Evolutionary conservation across 2,113 vertebrate genomes (phyloP).

Genomic region (Bujurquina vittata): DNA sequence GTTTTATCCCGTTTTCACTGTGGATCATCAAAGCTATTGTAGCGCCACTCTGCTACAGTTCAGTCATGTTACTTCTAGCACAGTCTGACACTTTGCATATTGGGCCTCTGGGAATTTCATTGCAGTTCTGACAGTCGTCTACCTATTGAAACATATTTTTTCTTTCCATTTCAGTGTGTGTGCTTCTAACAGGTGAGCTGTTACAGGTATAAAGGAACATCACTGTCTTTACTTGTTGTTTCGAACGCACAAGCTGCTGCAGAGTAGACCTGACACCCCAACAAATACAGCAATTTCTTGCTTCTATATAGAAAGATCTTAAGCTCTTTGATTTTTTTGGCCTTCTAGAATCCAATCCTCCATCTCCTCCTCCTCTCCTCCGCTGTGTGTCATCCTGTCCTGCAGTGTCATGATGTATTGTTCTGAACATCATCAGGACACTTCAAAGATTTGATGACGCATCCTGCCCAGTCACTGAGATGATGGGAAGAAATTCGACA

Average conservation of each 20-base stretch:
- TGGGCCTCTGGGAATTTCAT: background rate
- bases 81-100: background rate
- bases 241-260: background rate
- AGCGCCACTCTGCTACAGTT: background rate
- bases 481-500: background rate
- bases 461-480: background rate
- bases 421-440: background rate
- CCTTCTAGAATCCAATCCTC: background rate
- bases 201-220: background rate
- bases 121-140: background rate
- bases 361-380: background rate
- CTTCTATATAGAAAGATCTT: background rate
- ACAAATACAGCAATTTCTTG: constrained; percentile 7
- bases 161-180: background rate
- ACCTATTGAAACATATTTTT: background rate
- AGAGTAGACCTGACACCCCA: background rate
- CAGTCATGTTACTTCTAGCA: background rate
- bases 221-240: background rate
- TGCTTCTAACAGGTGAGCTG: constrained; percentile 1
- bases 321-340: background rate
- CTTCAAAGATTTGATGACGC: background rate
- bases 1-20: background rate
- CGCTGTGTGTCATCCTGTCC: background rate
- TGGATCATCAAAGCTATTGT: background rate
- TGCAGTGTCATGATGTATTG: background rate